Base-by-base conservation (phyloP, 1,140 invertebrate genomes). In the Carposina sasakii region DNA sequence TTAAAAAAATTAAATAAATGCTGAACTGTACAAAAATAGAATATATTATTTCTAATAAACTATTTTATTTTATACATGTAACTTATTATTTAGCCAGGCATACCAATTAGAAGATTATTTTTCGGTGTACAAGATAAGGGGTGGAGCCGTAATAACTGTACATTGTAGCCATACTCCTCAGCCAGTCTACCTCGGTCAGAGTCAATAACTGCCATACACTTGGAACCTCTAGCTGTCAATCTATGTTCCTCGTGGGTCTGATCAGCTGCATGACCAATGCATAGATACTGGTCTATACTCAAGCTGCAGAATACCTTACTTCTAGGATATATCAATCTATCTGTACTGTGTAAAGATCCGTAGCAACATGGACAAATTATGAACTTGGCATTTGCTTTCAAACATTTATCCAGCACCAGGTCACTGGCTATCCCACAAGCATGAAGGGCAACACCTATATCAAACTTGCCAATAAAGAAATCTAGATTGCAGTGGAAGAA, bases 341-440 rank as follows among this genome's bases (percentile, higher is more conserved):
- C 84, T 63, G 91, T 88, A 61, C 88, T 88, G 84, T 93, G 90
- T 30, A 98, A 87, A 2, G 91, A 91, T 3, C 97, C 97, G 81
- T 98, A 98, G 74, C 96, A 99, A 76, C 97, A 99, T 1, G 96
- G 96, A 77, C 95, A 97, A 45, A 94, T 89, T 2, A 97, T 92
- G 87, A 98, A 97, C 48, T 91, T 87, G 0, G 96, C 96, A 40
- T 88, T 87, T 12, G 88, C 88, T 17, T 88, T 71, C 2, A 94
- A 87, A 73, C 96, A 98, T 59, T 93, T 92, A 52, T 95, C 89
- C 37, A 98, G 85, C 0, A 98, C 96, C 48, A 98, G 88, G 84
- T 99, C 97, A 10, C 95, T 98, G 2, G 96, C 96, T 9, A 96
- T 92, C 12, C 97, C 97, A 85, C 97, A 99, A 2, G 96, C 96